phyloP scores from a whole-genome alignment of 64 coral and sea anemone species.

The Montipora capricornis region DNA sequence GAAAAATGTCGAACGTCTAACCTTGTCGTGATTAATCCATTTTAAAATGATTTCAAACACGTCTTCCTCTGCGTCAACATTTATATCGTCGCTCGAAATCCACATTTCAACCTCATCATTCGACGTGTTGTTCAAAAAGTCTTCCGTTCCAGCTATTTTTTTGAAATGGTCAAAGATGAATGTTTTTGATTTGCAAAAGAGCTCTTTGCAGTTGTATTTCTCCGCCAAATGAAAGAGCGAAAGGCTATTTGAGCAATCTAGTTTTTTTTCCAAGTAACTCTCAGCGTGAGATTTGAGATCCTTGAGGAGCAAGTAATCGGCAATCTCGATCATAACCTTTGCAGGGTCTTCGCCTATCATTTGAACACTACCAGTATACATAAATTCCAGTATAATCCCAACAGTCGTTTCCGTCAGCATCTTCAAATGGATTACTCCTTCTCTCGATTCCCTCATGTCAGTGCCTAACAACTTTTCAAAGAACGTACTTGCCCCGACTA shows the following conservation, averaged over 20 bases:
- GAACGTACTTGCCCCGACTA: slow-evolving; percentile 19
- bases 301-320: not conserved
- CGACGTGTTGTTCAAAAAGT: not conserved
- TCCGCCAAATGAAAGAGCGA: not conserved
- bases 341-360: slow-evolving; percentile 4
- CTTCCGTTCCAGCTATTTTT: not conserved
- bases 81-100: slow-evolving; percentile 31
- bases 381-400: slow-evolving; percentile 7
- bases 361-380: slow-evolving; percentile 17
- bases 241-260: not conserved
- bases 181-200: not conserved
- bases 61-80: not conserved
- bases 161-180: slow-evolving; percentile 20
- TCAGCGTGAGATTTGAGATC: not conserved
- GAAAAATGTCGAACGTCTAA: not conserved
- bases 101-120: not conserved
- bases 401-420: not conserved
- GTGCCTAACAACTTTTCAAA: slow-evolving; percentile 15
- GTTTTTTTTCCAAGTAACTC: not conserved
- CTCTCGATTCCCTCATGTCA: slow-evolving; percentile 4
- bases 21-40: not conserved
- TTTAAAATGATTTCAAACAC: slow-evolving; percentile 2
- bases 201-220: not conserved
- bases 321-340: not conserved
- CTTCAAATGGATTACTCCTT: slow-evolving; percentile 6